Percentiles rank a stretch among this genome's conserved stretches.
These are phyloP conservation scores for Lethocerus indicus DNA, from an alignment of 1,140 invertebrate genomes.

Conservation along the genomic window DNA sequence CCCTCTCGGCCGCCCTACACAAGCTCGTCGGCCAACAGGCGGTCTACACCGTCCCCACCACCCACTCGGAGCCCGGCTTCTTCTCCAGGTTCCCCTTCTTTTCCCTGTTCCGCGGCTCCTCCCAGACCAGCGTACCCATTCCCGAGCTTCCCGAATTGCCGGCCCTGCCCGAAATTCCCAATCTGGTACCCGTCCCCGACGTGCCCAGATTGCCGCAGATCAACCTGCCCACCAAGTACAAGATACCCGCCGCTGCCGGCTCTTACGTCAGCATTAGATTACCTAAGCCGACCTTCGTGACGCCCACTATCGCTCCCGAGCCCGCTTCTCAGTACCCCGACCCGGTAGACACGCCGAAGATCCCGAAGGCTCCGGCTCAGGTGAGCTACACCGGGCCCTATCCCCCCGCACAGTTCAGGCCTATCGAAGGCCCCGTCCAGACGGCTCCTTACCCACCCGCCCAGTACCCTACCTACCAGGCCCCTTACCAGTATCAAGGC, in stretches of 20 bases:
- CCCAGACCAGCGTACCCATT: not conserved
- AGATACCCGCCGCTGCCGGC: not conserved
- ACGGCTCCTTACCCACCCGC: too few species aligned
- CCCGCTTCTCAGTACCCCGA: too few species aligned
- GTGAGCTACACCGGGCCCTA: too few species aligned
- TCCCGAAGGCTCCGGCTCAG: too few species aligned
- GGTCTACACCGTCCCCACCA: not conserved
- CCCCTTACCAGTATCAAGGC: too few species aligned
- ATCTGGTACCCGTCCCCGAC: slow-evolving; percentile 2
- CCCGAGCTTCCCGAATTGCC: slow-evolving; percentile 10
- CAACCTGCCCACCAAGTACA: slow-evolving; percentile 5
- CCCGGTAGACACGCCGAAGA: too few species aligned
- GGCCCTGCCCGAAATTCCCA: slow-evolving; percentile 9
- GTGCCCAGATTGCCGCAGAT: slow-evolving; percentile 9
- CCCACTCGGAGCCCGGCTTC: not conserved
- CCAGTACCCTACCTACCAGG: too few species aligned
- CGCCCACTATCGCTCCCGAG: too few species aligned
- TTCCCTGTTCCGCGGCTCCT: not conserved
- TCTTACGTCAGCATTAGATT: slow-evolving; percentile 11
- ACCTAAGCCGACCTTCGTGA: too few species aligned
- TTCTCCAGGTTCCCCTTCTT: slow-evolving; percentile 2
- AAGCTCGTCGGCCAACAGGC: not conserved
- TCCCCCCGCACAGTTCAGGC: too few species aligned
- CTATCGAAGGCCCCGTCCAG: too few species aligned
- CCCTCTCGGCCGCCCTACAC: too few species aligned